These are phyloP conservation scores for Tigriopus japonicus DNA, from an alignment of 1,140 invertebrate genomes.

Conservation along the genomic window DNA sequence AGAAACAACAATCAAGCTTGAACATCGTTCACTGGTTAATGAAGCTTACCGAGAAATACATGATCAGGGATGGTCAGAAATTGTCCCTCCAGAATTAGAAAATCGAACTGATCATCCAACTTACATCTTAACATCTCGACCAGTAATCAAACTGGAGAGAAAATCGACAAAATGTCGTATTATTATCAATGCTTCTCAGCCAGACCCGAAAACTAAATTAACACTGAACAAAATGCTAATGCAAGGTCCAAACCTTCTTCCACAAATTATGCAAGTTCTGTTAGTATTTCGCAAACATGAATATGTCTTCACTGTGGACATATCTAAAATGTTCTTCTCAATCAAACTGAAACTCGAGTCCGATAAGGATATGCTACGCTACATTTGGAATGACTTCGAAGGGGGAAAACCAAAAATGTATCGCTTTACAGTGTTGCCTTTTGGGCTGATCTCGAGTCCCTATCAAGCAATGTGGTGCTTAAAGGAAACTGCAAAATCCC, in stretches of 20 bases:
- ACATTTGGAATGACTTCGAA: not conserved
- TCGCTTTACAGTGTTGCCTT: not conserved
- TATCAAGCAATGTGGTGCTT: no score
- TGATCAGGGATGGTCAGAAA: not conserved
- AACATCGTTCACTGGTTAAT: not conserved
- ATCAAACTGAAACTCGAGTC: not conserved
- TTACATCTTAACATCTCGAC: not conserved
- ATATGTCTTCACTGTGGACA: not conserved
- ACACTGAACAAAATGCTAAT: not conserved
- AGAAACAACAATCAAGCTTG: not conserved
- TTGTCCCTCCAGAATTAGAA: not conserved
- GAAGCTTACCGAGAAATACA: not conserved
- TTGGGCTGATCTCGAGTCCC: not conserved
- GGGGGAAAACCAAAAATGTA: not conserved
- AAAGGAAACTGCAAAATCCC: not conserved
- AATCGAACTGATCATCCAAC: not conserved
- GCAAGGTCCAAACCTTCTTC: not conserved
- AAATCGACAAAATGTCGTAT: constrained; percentile 1
- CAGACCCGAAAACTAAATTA: not conserved
- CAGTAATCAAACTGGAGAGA: not conserved
- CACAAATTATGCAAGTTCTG: not conserved
- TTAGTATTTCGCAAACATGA: not conserved
- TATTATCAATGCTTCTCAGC: not conserved
- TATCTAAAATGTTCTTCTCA: constrained; percentile 4
- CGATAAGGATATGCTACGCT: not conserved